Percentiles rank a stretch among this genome's conserved stretches.
Evolutionary conservation across 2,113 vertebrate genomes (phyloP).

Genomic region (Lepus europaeus): DNA sequence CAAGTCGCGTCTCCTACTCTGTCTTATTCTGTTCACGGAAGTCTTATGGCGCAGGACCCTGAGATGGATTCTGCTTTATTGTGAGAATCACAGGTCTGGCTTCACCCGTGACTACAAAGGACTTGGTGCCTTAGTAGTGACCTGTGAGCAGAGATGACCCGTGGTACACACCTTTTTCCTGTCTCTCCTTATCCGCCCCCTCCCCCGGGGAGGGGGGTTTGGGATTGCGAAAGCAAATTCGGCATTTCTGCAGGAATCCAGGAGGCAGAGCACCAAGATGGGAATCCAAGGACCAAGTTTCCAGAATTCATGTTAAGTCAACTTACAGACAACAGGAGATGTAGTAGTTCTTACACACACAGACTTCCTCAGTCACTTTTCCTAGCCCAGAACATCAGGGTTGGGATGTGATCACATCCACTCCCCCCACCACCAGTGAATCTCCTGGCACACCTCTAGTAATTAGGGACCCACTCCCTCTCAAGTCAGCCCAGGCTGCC

Average conservation of each 20-base stretch:
- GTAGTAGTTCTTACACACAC: background rate
- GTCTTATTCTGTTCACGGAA: background rate
- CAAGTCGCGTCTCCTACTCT: background rate
- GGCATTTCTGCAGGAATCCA: constrained; percentile 4
- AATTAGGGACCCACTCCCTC: background rate
- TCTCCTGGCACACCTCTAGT: background rate
- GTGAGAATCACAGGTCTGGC: background rate
- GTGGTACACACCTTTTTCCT: background rate
- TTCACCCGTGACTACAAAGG: background rate
- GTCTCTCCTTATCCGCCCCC: background rate
- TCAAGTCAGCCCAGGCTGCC: background rate
- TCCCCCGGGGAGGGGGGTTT: background rate
- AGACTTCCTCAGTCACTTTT: constrained; percentile 15
- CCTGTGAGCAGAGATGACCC: background rate
- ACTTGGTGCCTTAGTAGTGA: background rate
- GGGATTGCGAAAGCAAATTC: background rate
- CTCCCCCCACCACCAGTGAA: background rate
- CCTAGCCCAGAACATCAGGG: constrained; percentile 22
- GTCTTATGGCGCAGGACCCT: background rate
- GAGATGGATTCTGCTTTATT: background rate
- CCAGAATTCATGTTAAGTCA: background rate
- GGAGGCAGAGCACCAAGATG: background rate
- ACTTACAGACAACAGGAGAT: constrained; percentile 14
- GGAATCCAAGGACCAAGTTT: background rate
- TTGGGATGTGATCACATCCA: constrained; percentile 63